Percentiles rank a stretch among this genome's conserved stretches.
These are phyloP conservation scores for Chirona hameri DNA, from an alignment of 2,888 invertebrate genomes.

Conservation along the genomic window DNA sequence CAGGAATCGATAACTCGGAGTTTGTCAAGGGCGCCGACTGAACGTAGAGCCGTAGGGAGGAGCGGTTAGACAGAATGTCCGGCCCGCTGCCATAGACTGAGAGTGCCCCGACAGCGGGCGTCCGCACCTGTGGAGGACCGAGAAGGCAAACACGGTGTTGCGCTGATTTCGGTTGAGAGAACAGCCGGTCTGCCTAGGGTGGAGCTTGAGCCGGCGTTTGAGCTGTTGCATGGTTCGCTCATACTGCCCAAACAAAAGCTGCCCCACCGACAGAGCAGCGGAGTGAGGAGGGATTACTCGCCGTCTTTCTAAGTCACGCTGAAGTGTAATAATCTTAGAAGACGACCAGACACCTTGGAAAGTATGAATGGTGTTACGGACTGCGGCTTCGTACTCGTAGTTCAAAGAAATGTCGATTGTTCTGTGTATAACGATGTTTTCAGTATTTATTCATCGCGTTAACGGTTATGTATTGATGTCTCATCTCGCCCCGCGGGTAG, in stretches of 20 bases:
- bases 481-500: no score
- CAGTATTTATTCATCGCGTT: not conserved
- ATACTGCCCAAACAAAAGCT: no score
- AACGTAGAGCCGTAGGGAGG: not conserved
- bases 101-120: not conserved
- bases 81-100: not conserved
- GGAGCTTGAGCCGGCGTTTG: not conserved
- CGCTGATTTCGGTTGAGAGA: not conserved
- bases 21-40: conserved; percentile 60
- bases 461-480: no score
- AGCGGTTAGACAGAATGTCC: not conserved
- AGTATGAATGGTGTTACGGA: not conserved
- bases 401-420: not conserved
- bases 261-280: no score
- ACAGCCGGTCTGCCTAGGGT: not conserved
- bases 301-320: conserved; percentile 25
- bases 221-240: no score
- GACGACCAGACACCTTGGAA: not conserved
- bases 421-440: not conserved
- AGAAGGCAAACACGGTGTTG: not conserved
- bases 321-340: not conserved
- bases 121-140: not conserved
- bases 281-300: not conserved
- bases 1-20: conserved; percentile 67
- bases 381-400: not conserved